Evolutionary conservation across 1,140 invertebrate species (phyloP), one percentile per base, ranked within the genome.

Genomic region (Goniozus legneri): DNA sequence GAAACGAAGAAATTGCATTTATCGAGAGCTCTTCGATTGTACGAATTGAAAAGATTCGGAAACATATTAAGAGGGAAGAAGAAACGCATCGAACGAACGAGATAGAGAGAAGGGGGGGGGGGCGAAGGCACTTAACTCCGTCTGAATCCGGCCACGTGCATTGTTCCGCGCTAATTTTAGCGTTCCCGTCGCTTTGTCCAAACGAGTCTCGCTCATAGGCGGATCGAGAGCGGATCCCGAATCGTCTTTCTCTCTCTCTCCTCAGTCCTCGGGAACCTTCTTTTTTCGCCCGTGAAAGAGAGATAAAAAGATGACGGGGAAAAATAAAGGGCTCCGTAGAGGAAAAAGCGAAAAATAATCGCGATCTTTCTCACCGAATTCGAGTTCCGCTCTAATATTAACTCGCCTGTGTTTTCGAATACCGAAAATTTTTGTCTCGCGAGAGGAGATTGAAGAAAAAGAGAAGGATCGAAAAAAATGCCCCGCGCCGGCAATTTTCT

Each of bases 141-240:
- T 58, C 47, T 45, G 50, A 59, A 59, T 54, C 55, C 51, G 55
- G 51, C 55, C 57, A 44, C 51, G 54, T 50, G 55, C 57, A 59
- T 59, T 59, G 57, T 59, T 59, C 44, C 41, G 44, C 44, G 55
- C 55, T 59, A 59, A 59, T 59, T 59, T 59, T 59, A 57, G 55
- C 46, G 22, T 33, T 24, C 35, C 50, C 53, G 56, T 54, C 57
- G 51, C 57, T 59, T 59, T 59, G 55, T 59, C 47, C 55, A 51
- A n/a, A 47, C 38, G 47, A n/a, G n/a, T 36, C 35, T 47, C 47
- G n/a, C n/a, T n/a, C 51, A 54, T 54, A 57, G 54, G 51, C 51
- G 51, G 56, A 59, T 59, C 54, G 50, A 43, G 36, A 31, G n/a
- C n/a, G 35, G 50, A 58, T 54, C 37, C n/a, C 50, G 47, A 47